Base-by-base conservation (phyloP, 2,797 vertebrate species). In the Pseudotriccus pelzelni region DNA sequence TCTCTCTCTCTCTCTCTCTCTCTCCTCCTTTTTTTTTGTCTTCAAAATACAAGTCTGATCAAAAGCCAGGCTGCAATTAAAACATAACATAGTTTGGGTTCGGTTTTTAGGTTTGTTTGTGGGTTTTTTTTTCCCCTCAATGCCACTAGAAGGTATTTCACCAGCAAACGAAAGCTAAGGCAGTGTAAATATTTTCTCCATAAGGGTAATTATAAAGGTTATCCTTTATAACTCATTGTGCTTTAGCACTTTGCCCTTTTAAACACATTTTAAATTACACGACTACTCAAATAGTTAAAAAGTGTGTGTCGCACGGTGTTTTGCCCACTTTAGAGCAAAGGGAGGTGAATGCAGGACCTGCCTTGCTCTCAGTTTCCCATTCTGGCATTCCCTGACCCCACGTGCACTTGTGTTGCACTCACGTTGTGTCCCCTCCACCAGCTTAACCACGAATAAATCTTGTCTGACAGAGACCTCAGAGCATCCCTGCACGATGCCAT, bases 11-110 rank as follows among this genome's bases (percentile, higher is more conserved):
- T 84, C 92, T 94, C 79, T 94, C 56, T 72, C 44, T 67, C 46
- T 21, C 41, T 39, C 39, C 39, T 39, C 22, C 36, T 34, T 3
- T n/a, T 3, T 43, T 27, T 14, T 43, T 53, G 25, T 4, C 9
- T 67, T 76, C 44, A 64, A 94, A 93, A 94, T 84, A 96, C 62
- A 84, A 66, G 77, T 81, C 80, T 90, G 77, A 95, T 95, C 94
- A 92, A 95, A 95, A 93, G 70, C 84, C 64, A 82, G 70, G 49
- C 81, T 94, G 83, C 86, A 95, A 96, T 97, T 96, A 93, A 95
- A 97, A 90, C 32, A 10, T 69, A 96, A 84, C 93, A 89, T 84
- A 93, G 78, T 74, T 94, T 74, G 43, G 41, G 67, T 82, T 94
- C 85, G 60, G 53, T 66, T 79, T 66, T 28, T 18, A 6, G 2